Evolutionary conservation across 2,797 vertebrate genomes (phyloP).

Genomic region (Hoplostethus atlanticus): DNA sequence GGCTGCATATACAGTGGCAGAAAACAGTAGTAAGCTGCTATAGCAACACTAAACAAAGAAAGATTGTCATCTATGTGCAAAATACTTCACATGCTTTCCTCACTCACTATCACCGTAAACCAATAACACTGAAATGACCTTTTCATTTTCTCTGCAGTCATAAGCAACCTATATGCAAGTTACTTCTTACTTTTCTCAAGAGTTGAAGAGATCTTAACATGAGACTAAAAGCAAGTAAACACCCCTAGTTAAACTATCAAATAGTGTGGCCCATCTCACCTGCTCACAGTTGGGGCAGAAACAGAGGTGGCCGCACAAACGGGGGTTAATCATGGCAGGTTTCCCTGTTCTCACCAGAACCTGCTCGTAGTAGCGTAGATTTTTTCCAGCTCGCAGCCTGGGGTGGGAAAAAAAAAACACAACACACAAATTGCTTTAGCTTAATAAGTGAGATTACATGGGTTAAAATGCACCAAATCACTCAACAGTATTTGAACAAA

Average conservation of each 20-base stretch:
- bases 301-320: conserved; percentile 88
- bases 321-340: conserved; percentile 85
- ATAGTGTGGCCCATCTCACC: conserved; percentile 30
- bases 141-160: background rate
- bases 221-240: background rate
- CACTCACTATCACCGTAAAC: background rate
- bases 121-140: background rate
- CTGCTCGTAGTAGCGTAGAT: conserved; percentile 88
- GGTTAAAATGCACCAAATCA: background rate
- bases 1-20: background rate
- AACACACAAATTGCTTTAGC: background rate
- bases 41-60: background rate
- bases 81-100: conserved; percentile 1
- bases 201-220: background rate
- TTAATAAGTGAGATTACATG: background rate
- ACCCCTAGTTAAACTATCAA: background rate
- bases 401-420: background rate
- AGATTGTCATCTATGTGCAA: background rate
- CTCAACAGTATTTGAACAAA: background rate
- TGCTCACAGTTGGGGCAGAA: conserved; percentile 81
- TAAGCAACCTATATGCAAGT: background rate
- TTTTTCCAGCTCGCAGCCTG: conserved; percentile 91
- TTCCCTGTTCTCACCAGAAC: conserved; percentile 79
- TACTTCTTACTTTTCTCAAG: too few species aligned
- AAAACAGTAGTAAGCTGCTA: background rate